Base-by-base conservation (phyloP, 2,888 invertebrate species). In the Melanostoma mellinum region DNA sequence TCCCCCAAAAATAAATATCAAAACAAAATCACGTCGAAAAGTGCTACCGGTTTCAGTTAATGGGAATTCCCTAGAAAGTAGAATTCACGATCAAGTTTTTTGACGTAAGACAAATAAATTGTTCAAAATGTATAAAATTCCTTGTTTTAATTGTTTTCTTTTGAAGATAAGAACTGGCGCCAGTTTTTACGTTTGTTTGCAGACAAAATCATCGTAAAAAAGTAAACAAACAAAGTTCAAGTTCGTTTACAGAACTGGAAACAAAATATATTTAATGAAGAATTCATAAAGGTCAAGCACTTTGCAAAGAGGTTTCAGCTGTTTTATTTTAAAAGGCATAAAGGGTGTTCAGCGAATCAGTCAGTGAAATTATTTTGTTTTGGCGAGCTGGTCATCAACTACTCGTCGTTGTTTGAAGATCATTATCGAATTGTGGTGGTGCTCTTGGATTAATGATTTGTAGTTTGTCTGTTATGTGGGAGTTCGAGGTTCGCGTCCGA, bases 221-320 rank as follows among this genome's bases (percentile, higher is more conserved):
- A 30, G 30, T 9, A 32, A 56, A 40, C 32, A 44, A n/a, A 35
- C 35, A 61, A 38, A 30, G 33, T 50, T 32, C 50, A 63, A 63
- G 9, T 50, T 35, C 36, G 50, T n/a, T 53, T 53, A 53, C 53
- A 35, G 32, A n/a, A 63, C 20, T 20, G 30, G 8, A 61, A 48
- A 32, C 40, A n/a, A 55, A 33, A 38, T 6, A 36, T n/a, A 32
- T 48, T 50, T 36, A 52, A 55, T 30, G 9, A 50, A 42, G 58
- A 35, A 65, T 40, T 33, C 8, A 1, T 9, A 48, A 53, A 73
- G 53, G 67, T 50, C 67, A 61, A 4, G 0, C 32, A 56, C 44
- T 30, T 20, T 48, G 10, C 61, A 75, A 67, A 81, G 81, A 56
- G 61, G 72, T 73, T 63, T 67, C 72, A 77, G 67, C 60, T 30